These are phyloP conservation scores for Clupea harengus DNA, from an alignment of 2,113 vertebrate genomes.

Conservation along the genomic window DNA sequence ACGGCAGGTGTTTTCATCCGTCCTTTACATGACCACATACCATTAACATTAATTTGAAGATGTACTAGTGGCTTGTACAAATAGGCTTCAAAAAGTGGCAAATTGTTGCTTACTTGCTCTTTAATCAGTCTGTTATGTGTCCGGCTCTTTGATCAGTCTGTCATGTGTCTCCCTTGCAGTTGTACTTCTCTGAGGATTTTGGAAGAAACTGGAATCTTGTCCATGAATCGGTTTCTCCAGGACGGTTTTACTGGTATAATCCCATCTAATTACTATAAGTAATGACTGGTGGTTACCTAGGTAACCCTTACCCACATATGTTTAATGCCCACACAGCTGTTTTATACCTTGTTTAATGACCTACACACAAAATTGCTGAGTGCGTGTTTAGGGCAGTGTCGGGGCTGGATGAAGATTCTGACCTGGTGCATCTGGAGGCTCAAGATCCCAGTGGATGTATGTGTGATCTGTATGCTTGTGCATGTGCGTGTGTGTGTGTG, in stretches of 20 bases:
- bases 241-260: constrained; percentile 94
- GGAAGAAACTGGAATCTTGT: constrained; percentile 93
- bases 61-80: too few relatives aligned
- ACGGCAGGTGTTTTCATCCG: too few relatives aligned
- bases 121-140: background rate
- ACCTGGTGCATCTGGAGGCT: constrained; percentile 93
- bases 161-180: constrained; percentile 65
- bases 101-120: too few relatives aligned
- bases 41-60: too few relatives aligned
- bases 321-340: background rate
- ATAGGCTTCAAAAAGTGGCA: too few relatives aligned
- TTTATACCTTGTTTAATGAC: background rate
- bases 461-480: constrained; percentile 11
- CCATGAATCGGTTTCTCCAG: constrained; percentile 89
- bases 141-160: background rate
- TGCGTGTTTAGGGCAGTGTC: constrained; percentile 79
- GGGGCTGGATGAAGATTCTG: constrained; percentile 89
- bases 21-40: too few relatives aligned
- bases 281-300: too few relatives aligned
- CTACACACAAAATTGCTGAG: background rate
- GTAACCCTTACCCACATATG: too few relatives aligned
- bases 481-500: constrained; percentile 17
- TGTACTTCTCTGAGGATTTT: constrained; percentile 94
- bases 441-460: constrained; percentile 84
- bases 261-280: background rate